Percentiles rank a stretch among this genome's conserved stretches.
phyloP scores from a whole-genome alignment of 2,888 invertebrate species.

The Erannis defoliaria region DNA sequence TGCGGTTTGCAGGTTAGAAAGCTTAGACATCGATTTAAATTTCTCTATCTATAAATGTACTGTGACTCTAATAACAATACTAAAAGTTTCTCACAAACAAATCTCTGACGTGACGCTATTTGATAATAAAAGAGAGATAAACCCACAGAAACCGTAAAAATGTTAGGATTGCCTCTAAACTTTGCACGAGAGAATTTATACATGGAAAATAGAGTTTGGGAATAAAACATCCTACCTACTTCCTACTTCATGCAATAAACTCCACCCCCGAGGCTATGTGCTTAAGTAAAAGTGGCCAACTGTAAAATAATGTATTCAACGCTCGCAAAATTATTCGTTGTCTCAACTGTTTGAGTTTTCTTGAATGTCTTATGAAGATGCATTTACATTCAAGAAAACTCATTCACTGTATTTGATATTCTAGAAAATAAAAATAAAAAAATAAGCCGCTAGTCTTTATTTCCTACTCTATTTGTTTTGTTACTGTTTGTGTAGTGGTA shows the following conservation, averaged over 20 bases:
- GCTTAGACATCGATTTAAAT: too few species aligned
- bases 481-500: too few species aligned
- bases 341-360: background rate
- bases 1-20: too few species aligned
- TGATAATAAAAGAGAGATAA: conserved; percentile 10
- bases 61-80: too few species aligned
- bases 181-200: conserved; percentile 43
- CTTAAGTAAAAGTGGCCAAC: conserved; percentile 16
- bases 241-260: conserved; percentile 46
- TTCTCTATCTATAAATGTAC: too few species aligned
- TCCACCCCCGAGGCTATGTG: conserved; percentile 26
- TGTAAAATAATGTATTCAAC: conserved; percentile 14
- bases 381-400: too few species aligned
- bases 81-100: background rate
- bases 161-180: conserved; percentile 38
- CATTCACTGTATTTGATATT: too few species aligned
- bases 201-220: conserved; percentile 33
- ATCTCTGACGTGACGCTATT: background rate
- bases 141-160: conserved; percentile 9
- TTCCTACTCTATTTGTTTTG: too few species aligned
- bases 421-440: too few species aligned
- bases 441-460: too few species aligned
- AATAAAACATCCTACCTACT: conserved; percentile 36
- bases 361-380: too few species aligned
- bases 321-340: conserved; percentile 7